These are phyloP conservation scores for Melanerpes formicivorus DNA, from an alignment of 2,113 vertebrate genomes.

Conservation along the genomic window DNA sequence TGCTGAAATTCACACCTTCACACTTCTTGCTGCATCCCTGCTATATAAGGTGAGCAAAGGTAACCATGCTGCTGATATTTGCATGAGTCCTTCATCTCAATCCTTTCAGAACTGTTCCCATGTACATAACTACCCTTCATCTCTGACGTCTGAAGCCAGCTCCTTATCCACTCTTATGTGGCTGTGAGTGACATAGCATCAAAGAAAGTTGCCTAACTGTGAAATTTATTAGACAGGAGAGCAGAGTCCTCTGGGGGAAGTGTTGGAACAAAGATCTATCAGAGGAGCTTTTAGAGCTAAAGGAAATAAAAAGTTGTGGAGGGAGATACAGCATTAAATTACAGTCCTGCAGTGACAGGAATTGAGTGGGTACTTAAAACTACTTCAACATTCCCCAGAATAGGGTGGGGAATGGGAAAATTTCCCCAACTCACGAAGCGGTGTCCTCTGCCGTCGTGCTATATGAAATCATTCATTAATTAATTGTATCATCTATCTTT, in stretches of 20 bases:
- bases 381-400: not conserved
- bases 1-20: constrained; percentile 30
- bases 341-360: not conserved
- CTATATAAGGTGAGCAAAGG: constrained; percentile 33
- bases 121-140: constrained; percentile 2
- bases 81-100: constrained; percentile 21
- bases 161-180: constrained; percentile 9
- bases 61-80: constrained; percentile 40
- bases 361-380: not conserved
- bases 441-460: not conserved
- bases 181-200: constrained; percentile 19
- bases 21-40: not conserved
- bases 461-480: not conserved
- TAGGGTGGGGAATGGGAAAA: not conserved
- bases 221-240: constrained; percentile 46
- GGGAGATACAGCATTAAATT: not conserved
- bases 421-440: not conserved
- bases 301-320: not conserved
- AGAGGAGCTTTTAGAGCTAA: not conserved
- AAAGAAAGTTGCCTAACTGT: constrained; percentile 27
- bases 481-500: not conserved
- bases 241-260: constrained; percentile 26
- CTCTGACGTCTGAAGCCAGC: constrained; percentile 15
- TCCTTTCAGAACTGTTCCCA: not conserved
- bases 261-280: not conserved